Evolutionary conservation across 2,797 vertebrate species (phyloP).

Genomic region (Garrulus glandarius): DNA sequence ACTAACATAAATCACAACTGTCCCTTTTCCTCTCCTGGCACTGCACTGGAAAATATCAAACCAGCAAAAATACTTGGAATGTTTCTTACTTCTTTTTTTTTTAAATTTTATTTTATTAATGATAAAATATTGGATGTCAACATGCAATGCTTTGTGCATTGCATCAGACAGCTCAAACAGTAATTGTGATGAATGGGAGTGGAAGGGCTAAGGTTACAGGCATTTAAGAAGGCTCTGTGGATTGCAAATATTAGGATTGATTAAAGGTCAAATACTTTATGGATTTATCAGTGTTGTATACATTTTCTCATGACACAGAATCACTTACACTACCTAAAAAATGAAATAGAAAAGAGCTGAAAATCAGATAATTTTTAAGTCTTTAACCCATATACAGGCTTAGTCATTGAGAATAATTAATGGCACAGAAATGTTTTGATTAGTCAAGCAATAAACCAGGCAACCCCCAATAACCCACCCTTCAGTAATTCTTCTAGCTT

Average conservation of each 20-base stretch:
- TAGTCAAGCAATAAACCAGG: slow-evolving; percentile 36
- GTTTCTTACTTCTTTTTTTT: slow-evolving; percentile 39
- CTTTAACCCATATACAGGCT: background rate
- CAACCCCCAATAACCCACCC: background rate
- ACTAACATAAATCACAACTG: slow-evolving; percentile 68
- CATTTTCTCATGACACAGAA: slow-evolving; percentile 68
- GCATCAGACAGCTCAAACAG: slow-evolving; percentile 73
- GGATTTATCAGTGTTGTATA: slow-evolving; percentile 75
- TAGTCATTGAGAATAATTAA: slow-evolving; percentile 32
- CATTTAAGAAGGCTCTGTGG: slow-evolving; percentile 72
- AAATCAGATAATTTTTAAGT: slow-evolving; percentile 46
- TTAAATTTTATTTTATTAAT: slow-evolving; percentile 70
- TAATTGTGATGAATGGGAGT: slow-evolving; percentile 79
- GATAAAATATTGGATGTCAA: slow-evolving; percentile 81
- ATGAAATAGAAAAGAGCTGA: slow-evolving; percentile 33
- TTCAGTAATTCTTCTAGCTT: background rate
- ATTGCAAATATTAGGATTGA: slow-evolving; percentile 79
- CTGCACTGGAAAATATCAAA: slow-evolving; percentile 74
- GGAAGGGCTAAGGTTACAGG: slow-evolving; percentile 68
- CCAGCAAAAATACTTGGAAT: slow-evolving; percentile 73
- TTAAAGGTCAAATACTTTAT: slow-evolving; percentile 81
- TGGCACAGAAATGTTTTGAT: slow-evolving; percentile 45
- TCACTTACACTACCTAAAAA: slow-evolving; percentile 48
- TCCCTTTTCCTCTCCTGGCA: slow-evolving; percentile 45
- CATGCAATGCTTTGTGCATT: slow-evolving; percentile 61